These are phyloP conservation scores for Brachyalestes nurse DNA, from an alignment of 2,797 vertebrate genomes.

Conservation along the genomic window DNA sequence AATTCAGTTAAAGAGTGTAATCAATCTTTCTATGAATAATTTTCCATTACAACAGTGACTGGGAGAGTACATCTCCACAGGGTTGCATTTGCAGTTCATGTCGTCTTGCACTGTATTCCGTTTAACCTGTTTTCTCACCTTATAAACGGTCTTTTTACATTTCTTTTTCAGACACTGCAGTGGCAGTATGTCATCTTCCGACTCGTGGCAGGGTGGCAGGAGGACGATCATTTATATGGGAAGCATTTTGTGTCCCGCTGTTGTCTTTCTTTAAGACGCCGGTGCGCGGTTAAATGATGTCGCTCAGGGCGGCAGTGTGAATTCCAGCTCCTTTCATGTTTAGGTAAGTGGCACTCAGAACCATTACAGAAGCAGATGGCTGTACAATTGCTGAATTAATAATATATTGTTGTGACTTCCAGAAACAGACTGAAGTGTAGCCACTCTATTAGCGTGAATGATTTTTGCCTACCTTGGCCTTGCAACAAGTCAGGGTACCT, in stretches of 20 bases:
- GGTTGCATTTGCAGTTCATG: background rate
- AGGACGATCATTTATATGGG: constrained; percentile 17
- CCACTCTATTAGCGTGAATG: constrained; percentile 7
- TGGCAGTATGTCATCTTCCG: background rate
- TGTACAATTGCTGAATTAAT: constrained; percentile 32
- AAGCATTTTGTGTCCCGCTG: constrained; percentile 14
- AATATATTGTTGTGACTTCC: constrained; percentile 21
- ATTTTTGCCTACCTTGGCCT: background rate
- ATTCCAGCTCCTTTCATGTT: constrained; percentile 16
- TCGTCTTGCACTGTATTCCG: background rate
- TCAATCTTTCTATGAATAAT: too few relatives aligned
- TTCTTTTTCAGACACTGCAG: background rate
- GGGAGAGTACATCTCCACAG: too few relatives aligned
- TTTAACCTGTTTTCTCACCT: background rate
- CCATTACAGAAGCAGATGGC: constrained; percentile 35
- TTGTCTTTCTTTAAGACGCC: constrained; percentile 22
- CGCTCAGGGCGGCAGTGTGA: constrained; percentile 8
- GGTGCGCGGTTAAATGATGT: constrained; percentile 18
- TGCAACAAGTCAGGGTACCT: constrained; percentile 5
- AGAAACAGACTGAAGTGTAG: constrained; percentile 8
- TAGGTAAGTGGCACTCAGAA: constrained; percentile 12
- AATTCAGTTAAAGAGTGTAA: background rate
- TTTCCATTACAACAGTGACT: background rate
- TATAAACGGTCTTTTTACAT: background rate
- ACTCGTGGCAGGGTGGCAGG: background rate